Evolutionary conservation across 2,888 invertebrate species (phyloP).

Genomic region (Taenaris catops): DNA sequence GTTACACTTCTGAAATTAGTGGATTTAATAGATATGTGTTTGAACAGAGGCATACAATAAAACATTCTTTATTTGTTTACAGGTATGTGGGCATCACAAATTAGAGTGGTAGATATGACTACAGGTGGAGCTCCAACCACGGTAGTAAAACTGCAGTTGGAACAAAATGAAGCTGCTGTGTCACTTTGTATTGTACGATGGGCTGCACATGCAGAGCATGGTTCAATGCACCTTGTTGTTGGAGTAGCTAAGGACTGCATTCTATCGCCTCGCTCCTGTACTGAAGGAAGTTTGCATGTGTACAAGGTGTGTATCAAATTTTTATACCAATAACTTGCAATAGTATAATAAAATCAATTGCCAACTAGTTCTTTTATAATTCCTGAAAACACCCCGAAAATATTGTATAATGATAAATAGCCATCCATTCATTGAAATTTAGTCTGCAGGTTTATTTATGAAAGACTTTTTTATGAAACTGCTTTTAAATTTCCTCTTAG

Average conservation of each 20-base stretch:
- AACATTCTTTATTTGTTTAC: slow-evolving; percentile 17
- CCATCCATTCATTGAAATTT: no score
- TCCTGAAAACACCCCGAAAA: no score
- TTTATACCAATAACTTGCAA: no score
- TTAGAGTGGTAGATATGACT: slow-evolving; percentile 93
- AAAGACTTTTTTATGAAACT: no score
- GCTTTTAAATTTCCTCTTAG: no score
- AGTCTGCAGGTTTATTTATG: no score
- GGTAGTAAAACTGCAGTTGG: slow-evolving; percentile 87
- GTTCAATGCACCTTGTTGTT: slow-evolving; percentile 83
- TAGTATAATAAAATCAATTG: no score
- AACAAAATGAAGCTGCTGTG: slow-evolving; percentile 98
- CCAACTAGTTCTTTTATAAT: no score
- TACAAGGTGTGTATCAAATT: slow-evolving; percentile 82
- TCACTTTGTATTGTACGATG: slow-evolving; percentile 92
- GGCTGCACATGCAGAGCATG: slow-evolving; percentile 70
- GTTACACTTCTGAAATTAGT: no score
- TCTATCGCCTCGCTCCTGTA: slow-evolving; percentile 91
- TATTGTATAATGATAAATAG: no score
- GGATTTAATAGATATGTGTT: no score
- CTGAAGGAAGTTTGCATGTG: slow-evolving; percentile 91
- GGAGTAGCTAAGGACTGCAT: slow-evolving; percentile 95
- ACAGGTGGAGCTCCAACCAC: slow-evolving; percentile 82
- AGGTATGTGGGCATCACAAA: slow-evolving; percentile 97
- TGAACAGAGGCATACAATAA: no score